These are phyloP conservation scores for Thymelicus lineola DNA, from an alignment of 2,888 invertebrate species.

Conservation along the genomic window DNA sequence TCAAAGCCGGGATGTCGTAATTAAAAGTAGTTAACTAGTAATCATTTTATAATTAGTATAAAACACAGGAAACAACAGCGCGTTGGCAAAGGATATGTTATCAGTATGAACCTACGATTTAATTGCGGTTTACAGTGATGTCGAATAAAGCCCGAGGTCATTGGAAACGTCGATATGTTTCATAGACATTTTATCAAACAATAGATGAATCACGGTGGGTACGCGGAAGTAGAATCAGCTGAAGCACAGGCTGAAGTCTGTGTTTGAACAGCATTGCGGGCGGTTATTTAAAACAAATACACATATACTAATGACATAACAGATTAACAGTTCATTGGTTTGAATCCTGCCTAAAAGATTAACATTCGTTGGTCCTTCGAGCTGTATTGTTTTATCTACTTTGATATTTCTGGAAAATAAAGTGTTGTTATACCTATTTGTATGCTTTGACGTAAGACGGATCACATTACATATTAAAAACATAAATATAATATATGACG, in stretches of 20 bases:
- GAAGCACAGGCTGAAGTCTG: no score
- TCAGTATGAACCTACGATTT: conserved; percentile 38
- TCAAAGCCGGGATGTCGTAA: conserved; percentile 24
- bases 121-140: conserved; percentile 40
- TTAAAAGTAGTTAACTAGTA: conserved; percentile 7
- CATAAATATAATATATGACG: conserved; percentile 28
- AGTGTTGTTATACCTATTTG: not conserved
- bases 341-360: no score
- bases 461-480: conserved; percentile 32
- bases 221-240: not conserved
- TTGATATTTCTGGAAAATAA: not conserved
- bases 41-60: conserved; percentile 21
- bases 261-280: no score
- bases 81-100: conserved; percentile 42
- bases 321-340: no score
- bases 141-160: conserved; percentile 40
- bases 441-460: not conserved
- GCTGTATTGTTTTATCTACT: not conserved
- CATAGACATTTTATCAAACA: conserved; percentile 1
- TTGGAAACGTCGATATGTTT: conserved; percentile 7
- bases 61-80: conserved; percentile 46
- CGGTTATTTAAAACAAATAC: no score
- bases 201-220: not conserved
- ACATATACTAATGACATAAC: no score
- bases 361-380: not conserved